Conservation (phyloP, 2,113 vertebrate genomes). For the Terrapene triunguis region DNA sequence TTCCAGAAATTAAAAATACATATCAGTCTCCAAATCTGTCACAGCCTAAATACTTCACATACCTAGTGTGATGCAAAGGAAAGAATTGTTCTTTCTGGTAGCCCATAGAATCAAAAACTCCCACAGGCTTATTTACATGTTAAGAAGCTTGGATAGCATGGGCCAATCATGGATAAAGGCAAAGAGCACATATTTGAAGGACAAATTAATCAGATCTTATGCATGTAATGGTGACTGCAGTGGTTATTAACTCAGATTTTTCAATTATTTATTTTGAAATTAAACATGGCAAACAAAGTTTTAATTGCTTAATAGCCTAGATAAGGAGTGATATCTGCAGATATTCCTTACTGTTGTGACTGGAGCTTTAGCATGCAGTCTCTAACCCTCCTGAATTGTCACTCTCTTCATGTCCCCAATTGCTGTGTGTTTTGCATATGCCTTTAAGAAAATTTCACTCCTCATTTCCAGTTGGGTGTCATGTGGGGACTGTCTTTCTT, state of each 20-base stretch:
- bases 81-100: not conserved
- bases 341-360: not conserved
- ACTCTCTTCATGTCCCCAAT: not conserved
- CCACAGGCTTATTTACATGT: not conserved
- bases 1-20: not conserved
- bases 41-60: not conserved
- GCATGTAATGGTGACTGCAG: not conserved
- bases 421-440: accelerated
- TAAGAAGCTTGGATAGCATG: not conserved
- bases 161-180: not conserved
- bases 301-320: too few relatives aligned
- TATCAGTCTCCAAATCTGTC: not conserved
- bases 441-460: not conserved
- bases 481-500: not conserved
- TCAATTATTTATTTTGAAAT: not conserved
- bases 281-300: not conserved
- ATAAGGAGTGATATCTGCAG: not conserved
- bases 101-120: not conserved
- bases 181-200: not conserved
- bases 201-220: not conserved
- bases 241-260: not conserved
- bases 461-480: not conserved
- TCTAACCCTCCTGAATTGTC: not conserved
- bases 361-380: not conserved
- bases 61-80: accelerated